Percentiles rank a stretch among this genome's conserved stretches.
Evolutionary conservation across 2,113 vertebrate genomes (phyloP).

Genomic region (Oceanodroma tethys): DNA sequence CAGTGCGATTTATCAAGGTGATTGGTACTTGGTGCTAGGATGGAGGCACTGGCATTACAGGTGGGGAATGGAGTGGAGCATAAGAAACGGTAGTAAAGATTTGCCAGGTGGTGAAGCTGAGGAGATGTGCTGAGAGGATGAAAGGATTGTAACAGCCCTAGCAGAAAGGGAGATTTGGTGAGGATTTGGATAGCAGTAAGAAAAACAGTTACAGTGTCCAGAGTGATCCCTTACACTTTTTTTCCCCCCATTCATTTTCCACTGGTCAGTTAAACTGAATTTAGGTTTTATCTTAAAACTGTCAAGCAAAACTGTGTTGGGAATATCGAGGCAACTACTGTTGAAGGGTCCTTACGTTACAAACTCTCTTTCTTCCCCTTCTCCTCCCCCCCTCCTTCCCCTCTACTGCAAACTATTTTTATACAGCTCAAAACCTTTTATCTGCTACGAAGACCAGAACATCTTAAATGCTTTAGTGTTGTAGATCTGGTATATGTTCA

Average conservation of each 20-base stretch:
- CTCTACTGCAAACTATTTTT: not conserved
- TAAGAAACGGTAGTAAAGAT: not conserved
- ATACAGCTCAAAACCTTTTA: not conserved
- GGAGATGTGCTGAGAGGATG: not conserved
- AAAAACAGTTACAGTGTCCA: not conserved
- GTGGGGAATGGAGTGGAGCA: not conserved
- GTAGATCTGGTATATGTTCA: not conserved
- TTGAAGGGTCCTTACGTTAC: not conserved
- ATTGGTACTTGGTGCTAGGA: not conserved
- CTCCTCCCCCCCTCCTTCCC: not conserved
- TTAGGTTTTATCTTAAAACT: not conserved
- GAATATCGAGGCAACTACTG: not conserved
- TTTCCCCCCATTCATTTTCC: not conserved
- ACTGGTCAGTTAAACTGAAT: not conserved
- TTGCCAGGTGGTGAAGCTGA: not conserved
- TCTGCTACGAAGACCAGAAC: not conserved
- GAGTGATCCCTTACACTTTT: not conserved
- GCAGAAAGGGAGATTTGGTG: not conserved
- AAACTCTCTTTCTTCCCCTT: not conserved
- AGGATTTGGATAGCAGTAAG: not conserved
- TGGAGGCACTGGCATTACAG: not conserved
- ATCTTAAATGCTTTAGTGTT: not conserved
- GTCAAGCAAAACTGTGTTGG: not conserved
- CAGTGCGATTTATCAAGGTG: not conserved
- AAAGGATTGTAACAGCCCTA: not conserved